These are phyloP conservation scores for Chionomys nivalis DNA, from an alignment of 2,113 vertebrate genomes.

Conservation along the genomic window DNA sequence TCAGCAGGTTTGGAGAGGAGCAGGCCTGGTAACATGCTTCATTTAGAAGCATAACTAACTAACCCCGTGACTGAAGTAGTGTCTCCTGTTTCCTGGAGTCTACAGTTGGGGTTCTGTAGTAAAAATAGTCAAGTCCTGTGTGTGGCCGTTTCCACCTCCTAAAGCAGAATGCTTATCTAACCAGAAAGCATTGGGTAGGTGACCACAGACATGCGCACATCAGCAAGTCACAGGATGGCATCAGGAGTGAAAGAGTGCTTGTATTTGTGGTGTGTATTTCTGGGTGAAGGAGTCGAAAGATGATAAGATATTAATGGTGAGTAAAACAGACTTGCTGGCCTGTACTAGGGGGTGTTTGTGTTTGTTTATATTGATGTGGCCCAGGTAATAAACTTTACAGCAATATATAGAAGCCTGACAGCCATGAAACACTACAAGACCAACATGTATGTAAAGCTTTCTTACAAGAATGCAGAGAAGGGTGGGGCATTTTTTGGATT, in stretches of 20 bases:
- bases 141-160: neutral
- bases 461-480: constrained; percentile 80
- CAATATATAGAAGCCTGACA: constrained; percentile 82
- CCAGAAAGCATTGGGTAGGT: neutral
- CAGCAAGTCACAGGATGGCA: neutral
- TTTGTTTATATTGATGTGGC: constrained; percentile 78
- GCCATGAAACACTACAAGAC: constrained; percentile 81
- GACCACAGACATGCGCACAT: neutral
- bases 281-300: constrained; percentile 59
- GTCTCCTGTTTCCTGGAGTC: neutral
- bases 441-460: constrained; percentile 82
- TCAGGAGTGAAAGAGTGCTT: neutral
- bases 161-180: neutral
- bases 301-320: constrained; percentile 51
- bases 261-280: constrained; percentile 53
- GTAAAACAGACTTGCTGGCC: constrained; percentile 74
- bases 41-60: neutral
- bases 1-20: neutral
- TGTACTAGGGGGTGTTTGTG: constrained; percentile 73
- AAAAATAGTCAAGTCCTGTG: neutral
- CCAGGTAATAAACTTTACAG: constrained; percentile 83
- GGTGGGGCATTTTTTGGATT: constrained; percentile 26
- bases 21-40: neutral
- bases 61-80: neutral
- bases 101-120: neutral